These are phyloP conservation scores for Danaus plexippus DNA, from an alignment of 1,140 invertebrate species.

Conservation along the genomic window DNA sequence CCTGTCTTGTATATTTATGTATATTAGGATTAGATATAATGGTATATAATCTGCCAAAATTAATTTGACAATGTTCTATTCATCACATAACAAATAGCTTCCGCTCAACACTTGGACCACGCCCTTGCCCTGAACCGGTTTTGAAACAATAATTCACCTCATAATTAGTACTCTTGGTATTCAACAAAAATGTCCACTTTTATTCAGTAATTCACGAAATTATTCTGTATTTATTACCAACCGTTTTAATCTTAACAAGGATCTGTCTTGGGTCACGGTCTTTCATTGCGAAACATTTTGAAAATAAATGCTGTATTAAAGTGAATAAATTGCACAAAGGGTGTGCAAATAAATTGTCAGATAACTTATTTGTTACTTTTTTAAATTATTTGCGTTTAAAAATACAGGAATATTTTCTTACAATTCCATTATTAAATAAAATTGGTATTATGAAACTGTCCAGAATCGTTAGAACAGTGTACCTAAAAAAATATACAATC, in stretches of 20 bases:
- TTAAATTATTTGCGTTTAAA: too few relatives aligned
- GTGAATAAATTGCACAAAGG: conserved; percentile 13
- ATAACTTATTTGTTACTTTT: too few relatives aligned
- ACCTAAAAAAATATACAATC: too few relatives aligned
- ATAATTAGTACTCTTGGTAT: conserved; percentile 62
- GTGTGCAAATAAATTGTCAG: conserved; percentile 5
- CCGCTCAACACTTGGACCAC: conserved; percentile 16
- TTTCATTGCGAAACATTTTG: conserved; percentile 15
- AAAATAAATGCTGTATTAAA: conserved; percentile 17
- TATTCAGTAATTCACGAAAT: conserved; percentile 40
- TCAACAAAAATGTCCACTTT: conserved; percentile 59
- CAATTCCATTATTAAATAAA: too few relatives aligned
- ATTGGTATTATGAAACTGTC: too few relatives aligned
- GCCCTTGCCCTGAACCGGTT: conserved; percentile 16
- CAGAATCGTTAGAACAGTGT: too few relatives aligned
- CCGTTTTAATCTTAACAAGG: conserved; percentile 46
- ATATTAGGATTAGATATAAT: too few relatives aligned
- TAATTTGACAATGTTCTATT: too few relatives aligned
- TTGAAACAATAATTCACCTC: conserved; percentile 50
- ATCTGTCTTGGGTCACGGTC: conserved; percentile 31
- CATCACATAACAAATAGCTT: conserved; percentile 1
- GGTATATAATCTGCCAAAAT: too few relatives aligned
- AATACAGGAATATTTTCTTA: too few relatives aligned
- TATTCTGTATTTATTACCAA: conserved; percentile 54
- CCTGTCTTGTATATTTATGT: too few relatives aligned